These are phyloP conservation scores for Megalonaias nervosa DNA, from an alignment of 1,140 invertebrate genomes.

Conservation along the genomic window DNA sequence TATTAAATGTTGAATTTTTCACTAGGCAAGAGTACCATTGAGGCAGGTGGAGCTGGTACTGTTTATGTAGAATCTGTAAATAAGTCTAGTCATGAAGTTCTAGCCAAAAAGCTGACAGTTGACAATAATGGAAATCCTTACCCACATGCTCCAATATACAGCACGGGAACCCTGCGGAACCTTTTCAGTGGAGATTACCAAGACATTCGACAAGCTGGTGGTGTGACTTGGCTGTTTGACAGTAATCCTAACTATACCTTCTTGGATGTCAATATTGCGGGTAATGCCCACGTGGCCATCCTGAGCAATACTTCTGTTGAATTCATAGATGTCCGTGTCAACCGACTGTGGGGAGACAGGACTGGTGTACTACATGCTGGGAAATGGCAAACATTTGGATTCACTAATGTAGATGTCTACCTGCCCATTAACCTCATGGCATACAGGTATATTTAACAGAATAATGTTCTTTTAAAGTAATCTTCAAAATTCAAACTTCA, in stretches of 20 bases:
- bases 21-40: slow-evolving; percentile 44
- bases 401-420: slow-evolving; percentile 53
- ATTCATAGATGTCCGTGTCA: slow-evolving; percentile 39
- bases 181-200: slow-evolving; percentile 49
- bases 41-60: slow-evolving; percentile 59
- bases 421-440: slow-evolving; percentile 58
- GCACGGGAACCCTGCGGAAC: slow-evolving; percentile 37
- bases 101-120: slow-evolving; percentile 36
- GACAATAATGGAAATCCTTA: slow-evolving; percentile 56
- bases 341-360: slow-evolving; percentile 49
- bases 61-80: slow-evolving; percentile 35
- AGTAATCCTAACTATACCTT: slow-evolving; percentile 44
- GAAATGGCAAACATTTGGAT: slow-evolving; percentile 50
- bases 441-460: slow-evolving; percentile 45
- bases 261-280: slow-evolving; percentile 44
- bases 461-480: too few relatives aligned
- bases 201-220: slow-evolving; percentile 50
- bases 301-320: slow-evolving; percentile 49
- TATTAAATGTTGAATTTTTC: slow-evolving; percentile 5
- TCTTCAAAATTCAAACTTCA: too few relatives aligned
- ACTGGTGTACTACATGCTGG: slow-evolving; percentile 58
- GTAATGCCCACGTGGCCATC: slow-evolving; percentile 61
- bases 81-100: slow-evolving; percentile 8
- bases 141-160: slow-evolving; percentile 37
- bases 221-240: slow-evolving; percentile 58